Conservation (phyloP, 2,888 invertebrate genomes). For the Tubiluchus corallicola region DNA sequence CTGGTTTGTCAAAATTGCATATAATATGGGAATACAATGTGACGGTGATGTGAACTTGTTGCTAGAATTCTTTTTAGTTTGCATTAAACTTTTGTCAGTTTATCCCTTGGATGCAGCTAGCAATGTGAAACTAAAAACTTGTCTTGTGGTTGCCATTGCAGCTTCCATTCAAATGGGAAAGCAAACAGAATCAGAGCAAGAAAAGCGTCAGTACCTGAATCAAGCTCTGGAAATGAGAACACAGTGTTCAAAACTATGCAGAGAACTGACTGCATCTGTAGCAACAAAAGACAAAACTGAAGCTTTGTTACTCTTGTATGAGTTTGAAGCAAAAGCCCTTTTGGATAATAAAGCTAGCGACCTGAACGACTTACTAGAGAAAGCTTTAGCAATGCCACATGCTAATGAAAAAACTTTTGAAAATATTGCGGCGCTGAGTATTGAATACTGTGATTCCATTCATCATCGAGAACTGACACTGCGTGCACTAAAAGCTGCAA, state of each 20-base stretch:
- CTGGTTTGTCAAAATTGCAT: constrained; percentile 27
- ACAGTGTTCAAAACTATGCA: too few species aligned
- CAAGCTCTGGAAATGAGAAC: too few species aligned
- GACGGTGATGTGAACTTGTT: constrained; percentile 18
- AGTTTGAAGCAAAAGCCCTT: constrained; percentile 23
- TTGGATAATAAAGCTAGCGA: constrained; percentile 17
- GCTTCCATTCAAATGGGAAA: too few species aligned
- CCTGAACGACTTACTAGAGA: constrained; percentile 21
- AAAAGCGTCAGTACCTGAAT: too few species aligned
- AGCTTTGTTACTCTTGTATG: constrained; percentile 22
- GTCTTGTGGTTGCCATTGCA: too few species aligned
- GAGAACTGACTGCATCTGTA: too few species aligned
- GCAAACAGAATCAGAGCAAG: too few species aligned
- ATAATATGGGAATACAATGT: constrained; percentile 24
- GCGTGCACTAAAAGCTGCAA: constrained; percentile 23
- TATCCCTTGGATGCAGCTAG: too few species aligned
- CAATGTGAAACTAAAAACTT: too few species aligned
- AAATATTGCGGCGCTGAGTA: too few species aligned
- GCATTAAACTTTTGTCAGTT: too few species aligned
- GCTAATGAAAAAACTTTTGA: constrained; percentile 25
- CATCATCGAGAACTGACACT: constrained; percentile 19
- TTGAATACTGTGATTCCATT: too few species aligned
- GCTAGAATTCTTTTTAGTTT: constrained; percentile 20
- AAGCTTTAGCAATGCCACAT: constrained; percentile 20
- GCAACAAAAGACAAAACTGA: constrained; percentile 17